Evolutionary conservation across 2,113 vertebrate genomes (phyloP).

Genomic region (Ginglymostoma cirratum): DNA sequence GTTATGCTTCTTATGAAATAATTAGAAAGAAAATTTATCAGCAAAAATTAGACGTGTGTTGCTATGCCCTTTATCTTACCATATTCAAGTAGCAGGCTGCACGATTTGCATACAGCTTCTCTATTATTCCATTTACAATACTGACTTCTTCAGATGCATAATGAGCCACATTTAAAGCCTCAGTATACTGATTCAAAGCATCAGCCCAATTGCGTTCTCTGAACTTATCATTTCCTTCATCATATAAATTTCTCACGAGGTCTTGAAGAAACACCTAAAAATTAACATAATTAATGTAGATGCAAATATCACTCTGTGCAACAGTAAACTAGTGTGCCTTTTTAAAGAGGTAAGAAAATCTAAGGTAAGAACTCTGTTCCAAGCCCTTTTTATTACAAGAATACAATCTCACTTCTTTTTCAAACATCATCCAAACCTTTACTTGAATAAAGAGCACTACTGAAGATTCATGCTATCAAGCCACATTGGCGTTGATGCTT

Average conservation of each 20-base stretch:
- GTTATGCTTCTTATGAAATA: neutral
- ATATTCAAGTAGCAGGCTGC: slow-evolving; percentile 83
- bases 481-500: neutral
- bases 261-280: slow-evolving; percentile 80
- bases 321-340: neutral
- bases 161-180: slow-evolving; percentile 83
- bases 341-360: neutral
- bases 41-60: neutral
- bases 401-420: neutral
- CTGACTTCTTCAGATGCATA: slow-evolving; percentile 88
- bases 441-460: neutral
- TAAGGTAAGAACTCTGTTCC: neutral
- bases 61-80: slow-evolving; percentile 54
- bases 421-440: neutral
- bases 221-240: slow-evolving; percentile 87
- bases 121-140: slow-evolving; percentile 66
- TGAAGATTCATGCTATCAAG: neutral
- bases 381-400: neutral
- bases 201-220: slow-evolving; percentile 75
- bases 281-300: slow-evolving; percentile 19
- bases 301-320: neutral
- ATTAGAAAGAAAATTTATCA: neutral
- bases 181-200: slow-evolving; percentile 81
- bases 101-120: slow-evolving; percentile 85
- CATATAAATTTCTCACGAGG: slow-evolving; percentile 85